Percentiles rank a stretch among this genome's conserved stretches.
phyloP scores from a whole-genome alignment of 2,888 invertebrate genomes.

The Scelioninae gen. 1 region DNA sequence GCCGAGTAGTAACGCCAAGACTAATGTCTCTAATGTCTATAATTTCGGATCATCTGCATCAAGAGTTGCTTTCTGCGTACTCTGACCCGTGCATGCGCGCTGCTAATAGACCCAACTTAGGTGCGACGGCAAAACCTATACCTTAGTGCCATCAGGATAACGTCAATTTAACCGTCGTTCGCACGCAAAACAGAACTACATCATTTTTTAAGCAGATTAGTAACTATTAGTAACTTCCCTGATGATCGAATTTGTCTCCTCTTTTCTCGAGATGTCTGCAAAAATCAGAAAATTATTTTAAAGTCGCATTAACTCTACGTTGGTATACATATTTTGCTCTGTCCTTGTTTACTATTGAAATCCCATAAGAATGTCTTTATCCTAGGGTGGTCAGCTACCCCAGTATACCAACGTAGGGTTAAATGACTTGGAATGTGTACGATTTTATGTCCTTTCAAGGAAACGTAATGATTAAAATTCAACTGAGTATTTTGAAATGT shows the following conservation, averaged over 20 bases:
- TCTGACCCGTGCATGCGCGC: slow-evolving; percentile 46
- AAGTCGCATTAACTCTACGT: no score
- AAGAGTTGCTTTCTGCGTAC: slow-evolving; percentile 59
- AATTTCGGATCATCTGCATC: slow-evolving; percentile 82
- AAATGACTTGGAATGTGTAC: no score
- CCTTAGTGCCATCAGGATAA: slow-evolving; percentile 17
- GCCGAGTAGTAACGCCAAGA: slow-evolving; percentile 73
- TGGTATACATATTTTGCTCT: no score
- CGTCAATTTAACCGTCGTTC: slow-evolving; percentile 47
- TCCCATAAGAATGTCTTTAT: no score
- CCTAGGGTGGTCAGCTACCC: no score
- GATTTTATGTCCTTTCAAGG: no score
- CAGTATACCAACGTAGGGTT: no score
- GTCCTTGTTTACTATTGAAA: no score
- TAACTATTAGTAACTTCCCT: not conserved
- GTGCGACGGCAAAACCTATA: slow-evolving; percentile 34
- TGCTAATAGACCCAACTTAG: slow-evolving; percentile 46
- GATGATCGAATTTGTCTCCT: not conserved
- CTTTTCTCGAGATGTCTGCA: no score
- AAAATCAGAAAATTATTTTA: not conserved
- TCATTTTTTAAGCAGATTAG: slow-evolving; percentile 6
- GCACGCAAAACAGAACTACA: slow-evolving; percentile 34
- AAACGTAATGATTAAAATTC: no score
- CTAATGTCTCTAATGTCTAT: slow-evolving; percentile 83
- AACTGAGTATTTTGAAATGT: no score